Evolutionary conservation across 1,140 invertebrate genomes (phyloP).

Genomic region (Panagrolaimus sp.): DNA sequence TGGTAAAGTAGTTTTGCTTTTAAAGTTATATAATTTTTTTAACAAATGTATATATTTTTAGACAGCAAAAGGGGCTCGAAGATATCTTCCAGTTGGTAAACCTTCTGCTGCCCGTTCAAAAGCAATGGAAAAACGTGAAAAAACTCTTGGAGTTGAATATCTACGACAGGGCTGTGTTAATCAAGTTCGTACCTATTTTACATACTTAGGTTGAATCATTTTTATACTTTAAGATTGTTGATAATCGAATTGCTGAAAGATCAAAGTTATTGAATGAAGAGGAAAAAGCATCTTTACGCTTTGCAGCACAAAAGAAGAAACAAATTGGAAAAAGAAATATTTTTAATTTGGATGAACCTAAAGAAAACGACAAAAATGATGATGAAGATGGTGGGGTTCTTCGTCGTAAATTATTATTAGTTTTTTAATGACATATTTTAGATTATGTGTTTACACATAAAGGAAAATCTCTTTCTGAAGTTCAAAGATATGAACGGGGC

Average conservation of each 20-base stretch:
- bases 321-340: background rate
- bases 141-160: background rate
- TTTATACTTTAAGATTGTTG: background rate
- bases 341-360: constrained; percentile 6
- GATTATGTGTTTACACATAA: background rate
- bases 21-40: background rate
- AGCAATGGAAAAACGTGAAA: constrained; percentile 9
- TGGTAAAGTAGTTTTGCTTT: background rate
- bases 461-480: background rate
- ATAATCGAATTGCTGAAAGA: constrained; percentile 5
- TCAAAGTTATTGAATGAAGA: background rate
- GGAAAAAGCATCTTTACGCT: background rate
- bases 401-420: too few relatives aligned
- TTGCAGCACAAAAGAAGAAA: background rate
- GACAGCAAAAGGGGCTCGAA: constrained; percentile 10
- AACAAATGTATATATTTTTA: background rate
- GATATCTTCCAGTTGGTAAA: background rate
- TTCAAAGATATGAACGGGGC: background rate
- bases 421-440: too few relatives aligned
- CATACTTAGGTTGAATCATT: background rate
- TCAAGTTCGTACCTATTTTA: background rate
- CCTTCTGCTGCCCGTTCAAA: background rate
- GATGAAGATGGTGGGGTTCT: background rate
- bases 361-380: background rate
- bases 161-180: background rate